Evolutionary conservation across 2,888 invertebrate genomes (phyloP).

Genomic region (Neoascia interrupta): DNA sequence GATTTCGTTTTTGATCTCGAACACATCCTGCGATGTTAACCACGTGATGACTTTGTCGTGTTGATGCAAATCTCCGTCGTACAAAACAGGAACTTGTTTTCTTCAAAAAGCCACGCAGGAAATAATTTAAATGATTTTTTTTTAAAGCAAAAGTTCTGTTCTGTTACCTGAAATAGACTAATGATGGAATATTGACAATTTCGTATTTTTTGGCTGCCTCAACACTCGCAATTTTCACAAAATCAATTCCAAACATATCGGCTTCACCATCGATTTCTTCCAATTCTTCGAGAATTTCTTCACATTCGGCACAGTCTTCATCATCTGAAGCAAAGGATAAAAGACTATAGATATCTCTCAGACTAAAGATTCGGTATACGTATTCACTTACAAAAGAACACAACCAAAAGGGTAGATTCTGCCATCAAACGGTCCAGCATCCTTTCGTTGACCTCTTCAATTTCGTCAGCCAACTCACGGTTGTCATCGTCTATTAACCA

Average conservation of each 20-base stretch:
- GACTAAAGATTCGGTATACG: too few relatives aligned
- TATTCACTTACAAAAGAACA: conserved; percentile 91
- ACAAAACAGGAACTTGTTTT: conserved; percentile 89
- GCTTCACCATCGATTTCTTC: conserved; percentile 98
- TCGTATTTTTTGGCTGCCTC: conserved; percentile 91
- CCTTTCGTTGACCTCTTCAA: conserved; percentile 93
- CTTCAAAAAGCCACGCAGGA: conserved; percentile 68
- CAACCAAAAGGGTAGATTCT: conserved; percentile 92
- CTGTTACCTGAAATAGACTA: conserved; percentile 91
- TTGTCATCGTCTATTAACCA: conserved; percentile 97
- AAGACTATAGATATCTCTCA: too few relatives aligned
- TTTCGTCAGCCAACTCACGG: conserved; percentile 94
- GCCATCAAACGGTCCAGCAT: conserved; percentile 92
- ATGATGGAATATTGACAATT: conserved; percentile 90
- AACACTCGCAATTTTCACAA: conserved; percentile 92
- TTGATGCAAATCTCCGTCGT: conserved; percentile 93
- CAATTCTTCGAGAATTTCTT: conserved; percentile 92
- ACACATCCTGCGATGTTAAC: conserved; percentile 96
- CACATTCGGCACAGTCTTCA: conserved; percentile 94
- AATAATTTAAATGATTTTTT: background rate
- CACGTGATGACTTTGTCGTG: conserved; percentile 91
- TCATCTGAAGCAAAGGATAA: conserved; percentile 86
- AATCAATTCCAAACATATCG: conserved; percentile 95
- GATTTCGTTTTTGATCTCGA: conserved; percentile 97
- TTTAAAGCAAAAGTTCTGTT: too few relatives aligned